A percentile compares a stretch with the other conserved stretches of the same genome.
Conservation (phyloP, 2,888 invertebrate genomes). For the Pilophorus perplexus region DNA sequence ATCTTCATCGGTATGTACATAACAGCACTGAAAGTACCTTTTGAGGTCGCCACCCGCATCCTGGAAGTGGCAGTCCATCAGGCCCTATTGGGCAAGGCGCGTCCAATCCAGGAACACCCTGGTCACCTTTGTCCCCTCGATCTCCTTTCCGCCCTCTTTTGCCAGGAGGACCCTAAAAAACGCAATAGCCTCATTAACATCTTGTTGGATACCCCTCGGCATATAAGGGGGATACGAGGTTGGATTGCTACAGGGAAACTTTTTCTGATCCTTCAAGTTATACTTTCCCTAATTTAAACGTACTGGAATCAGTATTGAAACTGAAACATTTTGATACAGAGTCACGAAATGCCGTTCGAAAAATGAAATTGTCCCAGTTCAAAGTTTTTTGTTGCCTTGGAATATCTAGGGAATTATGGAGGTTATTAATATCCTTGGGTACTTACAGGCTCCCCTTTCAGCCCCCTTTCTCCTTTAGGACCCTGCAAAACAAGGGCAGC, state of each 20-base stretch:
- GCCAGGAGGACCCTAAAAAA: constrained; percentile 74
- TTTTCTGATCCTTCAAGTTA: no score
- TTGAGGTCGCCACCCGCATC: constrained; percentile 90
- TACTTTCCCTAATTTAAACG: not conserved
- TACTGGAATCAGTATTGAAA: not conserved
- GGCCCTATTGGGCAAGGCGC: constrained; percentile 97
- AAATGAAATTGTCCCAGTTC: no score
- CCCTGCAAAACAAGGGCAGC: constrained; percentile 61
- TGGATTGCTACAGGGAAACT: not conserved
- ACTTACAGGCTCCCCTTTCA: constrained; percentile 80
- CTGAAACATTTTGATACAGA: not conserved
- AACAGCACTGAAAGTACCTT: no score
- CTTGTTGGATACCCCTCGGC: not conserved
- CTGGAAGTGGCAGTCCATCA: constrained; percentile 92
- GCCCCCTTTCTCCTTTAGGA: constrained; percentile 85
- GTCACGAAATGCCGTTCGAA: no score
- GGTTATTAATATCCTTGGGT: not conserved
- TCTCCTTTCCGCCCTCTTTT: constrained; percentile 90
- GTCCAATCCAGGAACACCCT: constrained; percentile 95
- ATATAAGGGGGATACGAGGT: not conserved
- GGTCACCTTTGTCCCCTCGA: constrained; percentile 89
- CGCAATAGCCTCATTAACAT: not conserved
- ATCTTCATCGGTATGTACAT: no score
- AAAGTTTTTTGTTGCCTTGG: no score
- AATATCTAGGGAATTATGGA: no score